These are phyloP conservation scores for Turnix velox DNA, from an alignment of 2,113 vertebrate genomes.

Conservation along the genomic window DNA sequence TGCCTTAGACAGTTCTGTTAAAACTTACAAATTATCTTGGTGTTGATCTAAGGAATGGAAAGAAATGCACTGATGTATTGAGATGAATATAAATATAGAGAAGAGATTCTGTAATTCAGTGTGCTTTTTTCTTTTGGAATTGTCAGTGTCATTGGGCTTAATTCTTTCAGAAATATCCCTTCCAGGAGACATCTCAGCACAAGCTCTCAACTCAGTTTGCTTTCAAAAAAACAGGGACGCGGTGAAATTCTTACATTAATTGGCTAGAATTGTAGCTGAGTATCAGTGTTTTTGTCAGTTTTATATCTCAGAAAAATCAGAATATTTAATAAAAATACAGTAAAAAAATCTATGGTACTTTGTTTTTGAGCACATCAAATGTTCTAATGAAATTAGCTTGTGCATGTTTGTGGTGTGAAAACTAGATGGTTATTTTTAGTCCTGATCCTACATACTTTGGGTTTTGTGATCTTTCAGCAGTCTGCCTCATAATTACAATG, in stretches of 20 bases:
- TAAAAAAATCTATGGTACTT: background rate
- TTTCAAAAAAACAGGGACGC: background rate
- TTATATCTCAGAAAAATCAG: background rate
- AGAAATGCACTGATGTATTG: background rate
- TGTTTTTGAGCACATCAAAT: background rate
- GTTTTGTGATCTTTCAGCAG: background rate
- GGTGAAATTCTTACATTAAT: background rate
- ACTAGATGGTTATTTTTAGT: background rate
- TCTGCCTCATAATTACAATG: background rate
- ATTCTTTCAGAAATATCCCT: background rate
- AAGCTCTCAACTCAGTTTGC: background rate
- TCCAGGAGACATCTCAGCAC: background rate
- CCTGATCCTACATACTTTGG: background rate
- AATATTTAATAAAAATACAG: background rate
- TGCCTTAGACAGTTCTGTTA: conserved; percentile 42
- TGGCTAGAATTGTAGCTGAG: background rate
- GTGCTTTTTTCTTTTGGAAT: background rate
- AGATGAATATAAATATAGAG: background rate
- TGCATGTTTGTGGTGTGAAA: background rate
- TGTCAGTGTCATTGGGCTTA: background rate
- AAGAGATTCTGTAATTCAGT: background rate
- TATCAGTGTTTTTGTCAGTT: background rate
- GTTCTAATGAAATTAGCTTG: background rate
- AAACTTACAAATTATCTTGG: conserved; percentile 34
- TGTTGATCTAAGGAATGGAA: conserved; percentile 4